phyloP scores from a whole-genome alignment of 1,140 invertebrate species.

The Euglossa dilemma region DNA sequence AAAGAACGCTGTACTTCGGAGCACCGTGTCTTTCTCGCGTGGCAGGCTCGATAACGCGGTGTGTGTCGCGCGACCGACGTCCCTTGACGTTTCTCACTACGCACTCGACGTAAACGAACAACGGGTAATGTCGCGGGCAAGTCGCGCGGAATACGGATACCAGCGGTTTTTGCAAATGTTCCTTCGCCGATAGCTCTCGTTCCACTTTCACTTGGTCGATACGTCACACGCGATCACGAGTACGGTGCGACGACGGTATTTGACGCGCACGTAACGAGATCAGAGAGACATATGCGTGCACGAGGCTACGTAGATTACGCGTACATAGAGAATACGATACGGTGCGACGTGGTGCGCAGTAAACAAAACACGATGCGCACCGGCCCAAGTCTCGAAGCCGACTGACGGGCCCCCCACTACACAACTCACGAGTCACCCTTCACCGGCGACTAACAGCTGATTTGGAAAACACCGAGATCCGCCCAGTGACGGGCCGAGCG shows the following conservation, averaged over 20 bases:
- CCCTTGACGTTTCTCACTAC: neutral
- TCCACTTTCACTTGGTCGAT: slow-evolving; percentile 40
- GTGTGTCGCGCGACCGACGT: neutral
- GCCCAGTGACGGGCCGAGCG: slow-evolving; percentile 40
- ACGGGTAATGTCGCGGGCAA: neutral
- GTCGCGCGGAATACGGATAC: slow-evolving; percentile 12
- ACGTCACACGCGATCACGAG: neutral
- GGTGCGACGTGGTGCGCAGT: neutral
- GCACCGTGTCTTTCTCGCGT: neutral
- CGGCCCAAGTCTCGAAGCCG: slow-evolving; percentile 60
- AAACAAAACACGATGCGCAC: slow-evolving; percentile 7
- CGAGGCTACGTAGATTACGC: neutral
- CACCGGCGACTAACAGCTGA: slow-evolving; percentile 74
- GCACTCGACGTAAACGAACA: neutral
- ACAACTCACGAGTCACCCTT: slow-evolving; percentile 45
- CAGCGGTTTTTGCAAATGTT: neutral
- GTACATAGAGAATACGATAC: neutral
- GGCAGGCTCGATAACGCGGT: neutral
- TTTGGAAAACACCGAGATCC: slow-evolving; percentile 73
- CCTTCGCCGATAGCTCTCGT: neutral
- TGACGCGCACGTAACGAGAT: slow-evolving; percentile 3
- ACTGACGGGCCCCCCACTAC: slow-evolving; percentile 62
- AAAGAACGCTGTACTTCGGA: neutral
- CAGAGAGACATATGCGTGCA: neutral
- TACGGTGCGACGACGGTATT: neutral